Evolutionary conservation across 2,888 invertebrate species (phyloP), one percentile per base, ranked within the genome.

Genomic region (Keiferia lycopersicella): DNA sequence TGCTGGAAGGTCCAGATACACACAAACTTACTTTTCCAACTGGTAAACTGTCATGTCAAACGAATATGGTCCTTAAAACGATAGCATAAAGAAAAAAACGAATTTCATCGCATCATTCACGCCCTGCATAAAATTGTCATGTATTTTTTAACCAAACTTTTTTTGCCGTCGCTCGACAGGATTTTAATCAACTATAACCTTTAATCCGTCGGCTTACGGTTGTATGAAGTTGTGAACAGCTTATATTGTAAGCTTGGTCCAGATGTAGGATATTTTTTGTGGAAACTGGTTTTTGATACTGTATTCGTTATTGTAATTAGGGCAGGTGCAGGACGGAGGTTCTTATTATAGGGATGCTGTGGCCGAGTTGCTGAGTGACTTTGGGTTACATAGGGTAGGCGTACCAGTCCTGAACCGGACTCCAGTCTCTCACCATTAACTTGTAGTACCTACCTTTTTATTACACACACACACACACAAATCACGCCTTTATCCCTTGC

Each of bases 291-390:
- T 86, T 72, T 71, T 69, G 76, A 71, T 74, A 71, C 70, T 53
- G 70, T 70, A 66, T 73, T 73, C 71, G 73, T 75, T 83, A 75
- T 78, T 72, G 76, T 85, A 86, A 87, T 87, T 87, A 85, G 86
- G 83, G 81, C 87, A 87, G 87, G 87, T 87, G 87, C 83, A 79
- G 86, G 79, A 78, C 79, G 82, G 77, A 74, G 75, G 48, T 71
- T 74, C 76, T 81, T 34, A 34, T 82, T 85, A 80, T 80, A 73
- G 71, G 70, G 74, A 73, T 78, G 79, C 78, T 72, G 71, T 71
- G 73, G 34, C 34, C 10, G 4, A 10, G 34, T 34, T 34, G 10
- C 41, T 14, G 41, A n/a, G 41, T 72, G 71, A 63, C 70, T 68
- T 69, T 41, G 41, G 34, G 4, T 1, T 41, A 41, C 1, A 14